Base-by-base conservation (phyloP, 2,113 vertebrate genomes). In the Oreochromis niloticus region DNA sequence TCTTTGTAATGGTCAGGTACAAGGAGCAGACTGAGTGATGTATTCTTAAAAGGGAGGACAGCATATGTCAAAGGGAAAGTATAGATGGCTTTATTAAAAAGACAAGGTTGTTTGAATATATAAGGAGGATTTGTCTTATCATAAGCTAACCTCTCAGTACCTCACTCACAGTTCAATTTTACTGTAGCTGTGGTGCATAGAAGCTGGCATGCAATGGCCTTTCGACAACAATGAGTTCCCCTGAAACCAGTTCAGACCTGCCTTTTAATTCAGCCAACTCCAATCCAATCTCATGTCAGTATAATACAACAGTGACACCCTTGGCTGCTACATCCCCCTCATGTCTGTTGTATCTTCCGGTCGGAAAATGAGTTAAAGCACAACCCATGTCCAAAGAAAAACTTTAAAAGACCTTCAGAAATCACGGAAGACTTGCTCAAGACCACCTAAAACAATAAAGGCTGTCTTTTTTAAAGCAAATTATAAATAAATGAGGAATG, bases 1-100 rank as follows among this genome's bases (percentile, higher is more conserved):
- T 7, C 17, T 75, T 27, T 75, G 41, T 30, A 17, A 30, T 17
- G 41, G 2, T 46, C 14, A 10, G 66, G 22, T 73, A 46, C 13
- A 73, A 46, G 66, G 66, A 73, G 22, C 2, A 43, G 22, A 3
- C 22, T 73, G 39, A 4, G 13, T 73, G 84, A 78, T 41, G 55
- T 66, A 3, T 3, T 88, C 91, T 95, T 93, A 94, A 95, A 95
- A 94, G 93, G 75, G 86, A 89, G 78, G 89, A 4, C 55, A 5
- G 4, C 75, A n/a, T 14, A 34, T 19, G 1, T 0, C 43, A 39
- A n/a, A 8, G 6, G 7, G 12, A 3, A 3, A 22, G n/a, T 43
- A 17, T 22, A 2, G 4, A 8, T 10, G 4, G 24, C 6, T 10
- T 16, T 13, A 4, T 2, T 4, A 7, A 10, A 54, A 6, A 27